Evolutionary conservation across 2,797 vertebrate genomes (phyloP).

Genomic region (Glyptemys insculpta): DNA sequence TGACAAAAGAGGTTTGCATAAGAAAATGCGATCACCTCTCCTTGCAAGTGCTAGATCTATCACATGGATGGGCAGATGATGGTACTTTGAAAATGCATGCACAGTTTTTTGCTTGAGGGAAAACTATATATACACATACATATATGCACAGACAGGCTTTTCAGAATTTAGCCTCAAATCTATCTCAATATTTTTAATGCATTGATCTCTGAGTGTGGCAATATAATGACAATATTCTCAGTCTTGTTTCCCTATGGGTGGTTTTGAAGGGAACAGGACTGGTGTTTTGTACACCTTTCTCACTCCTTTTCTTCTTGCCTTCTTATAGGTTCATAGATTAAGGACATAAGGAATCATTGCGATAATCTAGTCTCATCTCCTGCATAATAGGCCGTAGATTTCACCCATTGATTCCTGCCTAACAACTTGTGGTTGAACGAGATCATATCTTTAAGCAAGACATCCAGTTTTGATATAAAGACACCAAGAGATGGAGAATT

Average conservation of each 20-base stretch:
- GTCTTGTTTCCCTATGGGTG: neutral
- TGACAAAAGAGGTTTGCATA: constrained; percentile 60
- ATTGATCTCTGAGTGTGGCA: neutral
- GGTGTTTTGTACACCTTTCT: neutral
- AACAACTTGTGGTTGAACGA: constrained; percentile 41
- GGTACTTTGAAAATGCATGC: constrained; percentile 18
- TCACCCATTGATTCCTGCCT: constrained; percentile 30
- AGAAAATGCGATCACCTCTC: neutral
- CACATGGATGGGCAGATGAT: constrained; percentile 16
- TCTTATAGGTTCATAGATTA: constrained; percentile 13
- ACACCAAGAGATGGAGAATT: constrained; percentile 48
- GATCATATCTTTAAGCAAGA: constrained; percentile 46
- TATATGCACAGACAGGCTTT: neutral
- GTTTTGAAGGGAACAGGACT: neutral
- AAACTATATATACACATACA: neutral
- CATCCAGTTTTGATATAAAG: constrained; percentile 57
- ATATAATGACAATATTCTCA: constrained; percentile 15
- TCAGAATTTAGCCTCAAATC: neutral
- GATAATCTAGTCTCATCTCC: constrained; percentile 33
- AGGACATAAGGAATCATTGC: constrained; percentile 27
- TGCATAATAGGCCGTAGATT: constrained; percentile 12
- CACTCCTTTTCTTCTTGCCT: neutral
- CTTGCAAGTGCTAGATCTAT: constrained; percentile 55
- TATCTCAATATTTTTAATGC: neutral
- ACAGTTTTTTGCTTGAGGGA: neutral